Conservation (phyloP, 2,888 invertebrate genomes). For the Tinea semifulvella region DNA sequence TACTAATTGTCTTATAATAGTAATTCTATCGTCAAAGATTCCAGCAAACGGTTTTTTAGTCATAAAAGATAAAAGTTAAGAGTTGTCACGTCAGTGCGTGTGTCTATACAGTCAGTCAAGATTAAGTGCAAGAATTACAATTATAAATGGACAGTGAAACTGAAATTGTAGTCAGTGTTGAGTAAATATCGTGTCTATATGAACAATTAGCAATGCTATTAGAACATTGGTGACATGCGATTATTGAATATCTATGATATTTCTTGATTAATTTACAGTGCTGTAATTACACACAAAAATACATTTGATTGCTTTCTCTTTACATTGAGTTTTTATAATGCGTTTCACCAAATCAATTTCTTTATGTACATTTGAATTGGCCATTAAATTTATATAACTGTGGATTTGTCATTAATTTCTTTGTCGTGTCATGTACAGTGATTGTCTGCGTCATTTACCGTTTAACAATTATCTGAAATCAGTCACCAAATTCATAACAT, state of each 20-base stretch:
- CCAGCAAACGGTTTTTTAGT: conserved; percentile 19
- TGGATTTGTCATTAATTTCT: too few relatives aligned
- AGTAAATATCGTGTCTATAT: conserved; percentile 1
- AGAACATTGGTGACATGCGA: conserved; percentile 6
- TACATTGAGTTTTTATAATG: conserved; percentile 5
- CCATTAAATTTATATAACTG: too few relatives aligned
- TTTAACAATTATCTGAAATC: neutral
- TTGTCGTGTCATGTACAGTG: conserved; percentile 17
- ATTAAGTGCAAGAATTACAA: conserved; percentile 4
- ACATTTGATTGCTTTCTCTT: conserved; percentile 9
- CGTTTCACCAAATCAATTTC: neutral
- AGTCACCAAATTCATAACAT: conserved; percentile 3
- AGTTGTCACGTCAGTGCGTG: conserved; percentile 8
- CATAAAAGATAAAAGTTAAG: conserved; percentile 2
- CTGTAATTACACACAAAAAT: conserved; percentile 7
- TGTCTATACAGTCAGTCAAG: neutral
- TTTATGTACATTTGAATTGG: neutral
- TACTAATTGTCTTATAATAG: neutral
- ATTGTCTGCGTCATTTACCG: conserved; percentile 13
- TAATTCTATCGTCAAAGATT: conserved; percentile 15
- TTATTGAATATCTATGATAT: conserved; percentile 8
- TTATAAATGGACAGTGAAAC: conserved; percentile 10
- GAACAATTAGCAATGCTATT: neutral
- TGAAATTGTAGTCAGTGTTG: neutral
- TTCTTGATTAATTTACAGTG: conserved; percentile 10